phyloP scores from a whole-genome alignment of 2,113 vertebrate genomes.

The Bubo bubo region DNA sequence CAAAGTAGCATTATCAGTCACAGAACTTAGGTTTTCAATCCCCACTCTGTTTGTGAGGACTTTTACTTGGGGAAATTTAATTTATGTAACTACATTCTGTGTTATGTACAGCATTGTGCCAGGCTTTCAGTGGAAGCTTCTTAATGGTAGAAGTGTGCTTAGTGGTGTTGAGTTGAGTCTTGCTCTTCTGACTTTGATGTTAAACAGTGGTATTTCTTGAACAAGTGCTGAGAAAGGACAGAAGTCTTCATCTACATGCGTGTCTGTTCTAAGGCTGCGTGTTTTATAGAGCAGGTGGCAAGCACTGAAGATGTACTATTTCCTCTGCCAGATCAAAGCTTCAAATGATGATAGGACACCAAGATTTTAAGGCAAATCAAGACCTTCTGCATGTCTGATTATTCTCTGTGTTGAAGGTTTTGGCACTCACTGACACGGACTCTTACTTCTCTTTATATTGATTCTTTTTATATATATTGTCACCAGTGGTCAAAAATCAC shows the following conservation, averaged over 20 bases:
- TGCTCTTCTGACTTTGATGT: not conserved
- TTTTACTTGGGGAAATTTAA: not conserved
- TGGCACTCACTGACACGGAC: not conserved
- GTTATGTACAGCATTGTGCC: not conserved
- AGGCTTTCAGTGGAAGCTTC: not conserved
- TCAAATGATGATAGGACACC: not conserved
- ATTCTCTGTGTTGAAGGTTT: not conserved
- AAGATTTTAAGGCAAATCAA: not conserved
- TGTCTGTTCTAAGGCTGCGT: not conserved
- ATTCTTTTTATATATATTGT: not conserved
- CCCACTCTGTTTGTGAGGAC: not conserved
- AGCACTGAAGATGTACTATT: not conserved
- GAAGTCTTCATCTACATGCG: not conserved
- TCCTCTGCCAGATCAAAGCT: not conserved
- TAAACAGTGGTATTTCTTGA: not conserved
- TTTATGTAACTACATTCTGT: rapidly evolving
- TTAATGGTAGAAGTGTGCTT: not conserved
- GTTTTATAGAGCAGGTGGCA: not conserved
- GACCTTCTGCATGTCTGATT: not conserved
- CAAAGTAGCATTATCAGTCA: not conserved
- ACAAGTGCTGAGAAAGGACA: not conserved
- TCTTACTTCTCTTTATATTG: not conserved
- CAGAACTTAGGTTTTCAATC: not conserved
- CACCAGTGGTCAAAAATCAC: not conserved
- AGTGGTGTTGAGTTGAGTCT: not conserved